A percentile compares a stretch with the other conserved stretches of the same genome.
These are phyloP conservation scores for Lophius americanus DNA, from an alignment of 2,797 vertebrate genomes.

Conservation along the genomic window DNA sequence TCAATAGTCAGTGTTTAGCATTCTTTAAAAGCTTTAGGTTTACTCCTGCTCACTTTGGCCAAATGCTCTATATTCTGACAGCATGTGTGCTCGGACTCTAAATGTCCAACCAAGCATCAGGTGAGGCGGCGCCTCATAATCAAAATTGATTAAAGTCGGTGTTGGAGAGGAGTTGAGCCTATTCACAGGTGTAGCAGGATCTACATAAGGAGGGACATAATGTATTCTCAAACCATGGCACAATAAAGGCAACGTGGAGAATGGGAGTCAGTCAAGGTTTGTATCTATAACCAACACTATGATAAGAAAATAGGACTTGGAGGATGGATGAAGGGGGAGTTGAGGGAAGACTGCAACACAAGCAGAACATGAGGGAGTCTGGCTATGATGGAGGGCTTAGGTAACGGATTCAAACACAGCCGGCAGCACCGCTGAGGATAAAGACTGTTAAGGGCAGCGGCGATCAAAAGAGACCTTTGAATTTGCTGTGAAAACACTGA, in stretches of 20 bases:
- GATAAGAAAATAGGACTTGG: too few relatives aligned
- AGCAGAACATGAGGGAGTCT: slow-evolving; percentile 43
- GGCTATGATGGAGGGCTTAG: slow-evolving; percentile 62
- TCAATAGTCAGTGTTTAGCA: too few relatives aligned
- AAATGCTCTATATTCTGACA: slow-evolving; percentile 1
- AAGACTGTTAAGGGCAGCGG: slow-evolving; percentile 54
- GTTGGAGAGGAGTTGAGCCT: slow-evolving; percentile 19
- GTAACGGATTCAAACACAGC: slow-evolving; percentile 71
- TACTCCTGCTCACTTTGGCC: neutral
- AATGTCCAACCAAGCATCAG: slow-evolving; percentile 26
- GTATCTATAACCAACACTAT: too few relatives aligned
- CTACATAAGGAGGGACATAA: neutral
- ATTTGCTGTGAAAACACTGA: slow-evolving; percentile 46
- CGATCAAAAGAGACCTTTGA: slow-evolving; percentile 62
- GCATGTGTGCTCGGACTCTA: slow-evolving; percentile 31
- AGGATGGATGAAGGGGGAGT: slow-evolving; percentile 16
- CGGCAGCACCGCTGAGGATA: slow-evolving; percentile 61
- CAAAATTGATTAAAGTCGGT: slow-evolving; percentile 38
- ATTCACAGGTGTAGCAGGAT: slow-evolving; percentile 28
- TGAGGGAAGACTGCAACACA: slow-evolving; percentile 20
- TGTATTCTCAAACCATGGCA: slow-evolving; percentile 22
- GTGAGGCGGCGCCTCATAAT: slow-evolving; percentile 33
- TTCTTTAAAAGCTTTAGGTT: too few relatives aligned
- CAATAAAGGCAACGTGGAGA: too few relatives aligned
- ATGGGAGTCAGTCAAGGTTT: too few relatives aligned